Evolutionary conservation across 1,140 invertebrate species (phyloP), one percentile per base, ranked within the genome.

Genomic region (Proales similis): DNA sequence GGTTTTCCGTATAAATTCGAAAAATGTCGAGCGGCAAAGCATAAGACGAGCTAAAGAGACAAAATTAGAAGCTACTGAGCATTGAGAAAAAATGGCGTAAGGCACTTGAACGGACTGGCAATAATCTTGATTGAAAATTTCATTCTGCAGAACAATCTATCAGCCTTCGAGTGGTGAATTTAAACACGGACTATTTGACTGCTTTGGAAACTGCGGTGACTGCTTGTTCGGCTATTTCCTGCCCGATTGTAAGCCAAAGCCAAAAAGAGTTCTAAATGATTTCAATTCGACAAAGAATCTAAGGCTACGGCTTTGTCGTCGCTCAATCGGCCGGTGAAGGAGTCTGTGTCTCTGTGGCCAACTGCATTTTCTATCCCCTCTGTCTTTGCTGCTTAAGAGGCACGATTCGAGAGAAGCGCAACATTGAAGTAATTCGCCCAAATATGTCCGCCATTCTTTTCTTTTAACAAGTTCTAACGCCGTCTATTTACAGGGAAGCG

Each of bases 311-410:
- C 9, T 36, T n/a, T n/a, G n/a, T n/a, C n/a, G 14, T 9, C 9
- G 36, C 51, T 17, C 51, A 57, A 57, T 36, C 39, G 12, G 51
- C 51, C 20, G 51, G 36, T n/a, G 51, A 57, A 57, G 51, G 51
- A 7, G 30, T 29, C 22, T 14, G 39, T 20, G 45, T 42, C 26
- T 19, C 51, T 14, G 29, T 17, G 17, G 19, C 45, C 19, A 26
- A 57, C 14, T 57, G 51, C 12, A 19, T 57, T 43, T 22, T 11
- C 6, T 57, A 30, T 57, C 51, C 51, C 29, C 20, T 22, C 4
- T 42, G 33, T 27, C 4, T 57, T 17, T 57, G 51, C 17, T 57
- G 51, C 27, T 29, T 57, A 2, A 29, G 51, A 32, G 19, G 38
- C 14, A 6, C 51, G 19, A 24, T 30, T 0, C 51, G 51, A 29